Evolutionary conservation across 2,113 vertebrate genomes (phyloP), one percentile per base, ranked within the genome.

Genomic region (Eretmochelys imbricata): DNA sequence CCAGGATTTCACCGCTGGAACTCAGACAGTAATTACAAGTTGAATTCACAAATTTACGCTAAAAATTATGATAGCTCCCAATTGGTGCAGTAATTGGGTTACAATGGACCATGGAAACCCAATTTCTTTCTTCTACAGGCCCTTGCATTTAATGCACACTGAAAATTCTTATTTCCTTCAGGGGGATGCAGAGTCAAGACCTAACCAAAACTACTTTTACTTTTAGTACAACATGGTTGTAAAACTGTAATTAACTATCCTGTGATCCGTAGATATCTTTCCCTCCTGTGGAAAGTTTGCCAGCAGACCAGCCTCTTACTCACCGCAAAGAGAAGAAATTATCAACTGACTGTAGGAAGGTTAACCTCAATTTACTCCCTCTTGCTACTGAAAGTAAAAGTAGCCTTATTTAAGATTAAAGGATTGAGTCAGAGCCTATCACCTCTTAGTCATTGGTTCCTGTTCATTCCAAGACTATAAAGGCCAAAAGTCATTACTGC

Each of bases 121-220:
- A 72, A 22, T 72, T 72, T n/a, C 35, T n/a, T 2, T 62, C 82
- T 42, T 22, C 35, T 27, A 12, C 2, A 31, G 1, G 2, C 2
- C 14, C 0, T 0, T 22, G 16, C 22, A 72, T 80, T 85, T 20
- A 27, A 17, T 31, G 5, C 6, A 17, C 7, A 29, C 55, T 78
- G 69, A 29, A 93, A 46, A 24, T 42, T 49, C 25, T 84, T 72
- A 72, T 72, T 72, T 72, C 35, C 65, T 72, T 72, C 35, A 72
- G 1, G 38, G n/a, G n/a, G 16, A 69, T n/a, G 62, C 16, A 5
- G 29, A 35, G 13, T 19, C 35, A 35, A 35, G 62, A 11, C 29
- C 14, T 69, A 35, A 35, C 29, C 62, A 69, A 19, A 72, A 38
- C 20, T 72, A 38, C 17, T 38, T 49, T 29, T 11, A 4, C 8